Conservation (phyloP, 1,140 invertebrate species). For the Hyles euphorbiae region DNA sequence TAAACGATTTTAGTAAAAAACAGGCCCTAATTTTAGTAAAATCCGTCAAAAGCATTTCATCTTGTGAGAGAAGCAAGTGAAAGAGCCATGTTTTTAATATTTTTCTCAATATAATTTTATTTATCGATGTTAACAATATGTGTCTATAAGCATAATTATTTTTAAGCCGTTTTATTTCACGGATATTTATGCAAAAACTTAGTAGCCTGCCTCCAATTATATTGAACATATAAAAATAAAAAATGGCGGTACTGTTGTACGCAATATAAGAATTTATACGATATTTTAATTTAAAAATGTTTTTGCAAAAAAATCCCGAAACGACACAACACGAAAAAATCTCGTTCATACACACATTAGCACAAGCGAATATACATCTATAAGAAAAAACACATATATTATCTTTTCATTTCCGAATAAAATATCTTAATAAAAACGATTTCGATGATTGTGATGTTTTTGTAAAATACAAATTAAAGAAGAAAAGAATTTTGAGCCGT, state of each 20-base stretch:
- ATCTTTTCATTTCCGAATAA: conserved; percentile 4
- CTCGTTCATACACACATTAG: conserved; percentile 10
- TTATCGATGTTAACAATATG: conserved; percentile 5
- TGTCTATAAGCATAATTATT: too few species aligned
- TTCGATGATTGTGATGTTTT: too few species aligned
- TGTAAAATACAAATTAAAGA: too few species aligned
- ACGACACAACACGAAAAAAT: not conserved
- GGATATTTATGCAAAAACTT: conserved; percentile 8
- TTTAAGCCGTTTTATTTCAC: too few species aligned
- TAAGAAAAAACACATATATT: not conserved
- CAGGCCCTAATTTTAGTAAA: not conserved
- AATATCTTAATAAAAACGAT: conserved; percentile 8
- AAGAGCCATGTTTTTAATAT: conserved; percentile 15
- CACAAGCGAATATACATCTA: conserved; percentile 6
- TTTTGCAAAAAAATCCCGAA: not conserved
- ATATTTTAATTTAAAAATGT: not conserved
- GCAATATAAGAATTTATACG: too few species aligned
- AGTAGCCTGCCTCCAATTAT: too few species aligned
- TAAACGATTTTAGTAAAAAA: conserved; percentile 1
- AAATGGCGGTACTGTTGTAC: too few species aligned
- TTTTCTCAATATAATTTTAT: conserved; percentile 13
- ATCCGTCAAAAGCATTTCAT: conserved; percentile 25
- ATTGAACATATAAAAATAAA: too few species aligned
- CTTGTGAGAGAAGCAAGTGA: conserved; percentile 23
- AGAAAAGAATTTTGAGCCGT: too few species aligned